Evolutionary conservation across 2,113 vertebrate species (phyloP).

Genomic region (Scophthalmus maximus): DNA sequence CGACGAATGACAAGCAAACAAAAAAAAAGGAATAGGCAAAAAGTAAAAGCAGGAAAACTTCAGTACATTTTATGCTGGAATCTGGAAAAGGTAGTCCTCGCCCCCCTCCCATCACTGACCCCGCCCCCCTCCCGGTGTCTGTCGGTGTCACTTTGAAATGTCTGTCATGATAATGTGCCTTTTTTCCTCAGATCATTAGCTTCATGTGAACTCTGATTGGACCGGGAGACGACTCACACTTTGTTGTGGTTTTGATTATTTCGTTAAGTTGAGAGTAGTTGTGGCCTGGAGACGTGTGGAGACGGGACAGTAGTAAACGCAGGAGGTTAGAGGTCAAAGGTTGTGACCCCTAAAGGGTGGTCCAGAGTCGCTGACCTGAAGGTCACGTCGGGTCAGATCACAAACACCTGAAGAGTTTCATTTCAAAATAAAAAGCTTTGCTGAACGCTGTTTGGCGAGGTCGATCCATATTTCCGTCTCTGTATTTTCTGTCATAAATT

Average conservation of each 20-base stretch:
- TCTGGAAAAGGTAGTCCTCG: not conserved
- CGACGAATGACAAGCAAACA: not conserved
- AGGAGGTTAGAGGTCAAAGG: not conserved
- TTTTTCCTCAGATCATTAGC: conserved; percentile 33
- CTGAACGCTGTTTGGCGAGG: too few relatives aligned
- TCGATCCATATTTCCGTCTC: too few relatives aligned
- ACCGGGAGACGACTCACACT: too few relatives aligned
- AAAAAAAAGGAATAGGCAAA: conserved; percentile 1
- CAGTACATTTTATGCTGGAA: conserved; percentile 19
- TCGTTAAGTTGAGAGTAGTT: too few relatives aligned
- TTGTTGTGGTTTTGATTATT: not conserved
- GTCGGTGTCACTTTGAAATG: conserved; percentile 9
- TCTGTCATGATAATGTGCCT: conserved; percentile 61
- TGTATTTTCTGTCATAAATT: too few relatives aligned
- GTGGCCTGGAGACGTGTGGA: too few relatives aligned
- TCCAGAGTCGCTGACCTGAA: too few relatives aligned
- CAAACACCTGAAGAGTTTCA: not conserved
- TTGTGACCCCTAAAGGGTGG: too few relatives aligned
- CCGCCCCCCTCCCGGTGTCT: not conserved
- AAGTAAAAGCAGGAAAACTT: not conserved
- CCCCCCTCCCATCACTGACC: not conserved
- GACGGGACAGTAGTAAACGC: not conserved
- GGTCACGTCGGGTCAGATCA: too few relatives aligned
- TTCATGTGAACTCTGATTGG: not conserved
- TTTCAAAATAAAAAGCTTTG: not conserved